Evolutionary conservation across 2,797 vertebrate genomes (phyloP).

Genomic region (Oophaga sylvatica): DNA sequence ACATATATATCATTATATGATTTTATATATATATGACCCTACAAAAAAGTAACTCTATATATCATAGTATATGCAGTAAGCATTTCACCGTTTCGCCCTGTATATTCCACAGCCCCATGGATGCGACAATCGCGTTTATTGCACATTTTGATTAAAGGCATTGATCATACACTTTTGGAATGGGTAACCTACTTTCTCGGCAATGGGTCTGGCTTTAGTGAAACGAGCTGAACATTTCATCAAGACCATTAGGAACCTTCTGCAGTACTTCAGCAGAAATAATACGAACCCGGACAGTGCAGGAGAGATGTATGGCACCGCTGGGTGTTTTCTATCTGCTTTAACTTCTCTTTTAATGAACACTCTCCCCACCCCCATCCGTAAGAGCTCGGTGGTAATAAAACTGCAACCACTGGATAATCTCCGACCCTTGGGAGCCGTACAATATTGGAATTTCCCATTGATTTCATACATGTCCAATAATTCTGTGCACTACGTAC

Average conservation of each 20-base stretch:
- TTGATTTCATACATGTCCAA: slow-evolving; percentile 28
- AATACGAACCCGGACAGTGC: slow-evolving; percentile 9
- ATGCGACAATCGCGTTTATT: background rate
- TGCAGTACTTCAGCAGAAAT: slow-evolving; percentile 6
- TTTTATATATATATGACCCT: no score
- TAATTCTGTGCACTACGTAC: background rate
- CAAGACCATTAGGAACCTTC: slow-evolving; percentile 14
- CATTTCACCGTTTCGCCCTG: background rate
- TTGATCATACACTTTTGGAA: background rate
- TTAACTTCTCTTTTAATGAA: slow-evolving; percentile 42
- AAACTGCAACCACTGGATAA: slow-evolving; percentile 27
- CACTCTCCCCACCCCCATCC: slow-evolving; percentile 17
- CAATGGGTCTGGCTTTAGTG: background rate
- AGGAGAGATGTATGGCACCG: slow-evolving; percentile 4
- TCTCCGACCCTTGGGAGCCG: slow-evolving; percentile 22
- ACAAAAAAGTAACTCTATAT: background rate
- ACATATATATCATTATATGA: no score
- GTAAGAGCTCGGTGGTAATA: slow-evolving; percentile 34
- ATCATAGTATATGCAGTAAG: background rate
- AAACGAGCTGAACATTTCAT: slow-evolving; percentile 7
- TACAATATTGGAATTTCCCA: slow-evolving; percentile 35
- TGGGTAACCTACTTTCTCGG: slow-evolving; percentile 1
- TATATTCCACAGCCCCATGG: background rate
- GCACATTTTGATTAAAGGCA: background rate
- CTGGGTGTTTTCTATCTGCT: slow-evolving; percentile 33